Conservation (phyloP, 2,888 invertebrate species). For the Perizoma flavofasciatum region DNA sequence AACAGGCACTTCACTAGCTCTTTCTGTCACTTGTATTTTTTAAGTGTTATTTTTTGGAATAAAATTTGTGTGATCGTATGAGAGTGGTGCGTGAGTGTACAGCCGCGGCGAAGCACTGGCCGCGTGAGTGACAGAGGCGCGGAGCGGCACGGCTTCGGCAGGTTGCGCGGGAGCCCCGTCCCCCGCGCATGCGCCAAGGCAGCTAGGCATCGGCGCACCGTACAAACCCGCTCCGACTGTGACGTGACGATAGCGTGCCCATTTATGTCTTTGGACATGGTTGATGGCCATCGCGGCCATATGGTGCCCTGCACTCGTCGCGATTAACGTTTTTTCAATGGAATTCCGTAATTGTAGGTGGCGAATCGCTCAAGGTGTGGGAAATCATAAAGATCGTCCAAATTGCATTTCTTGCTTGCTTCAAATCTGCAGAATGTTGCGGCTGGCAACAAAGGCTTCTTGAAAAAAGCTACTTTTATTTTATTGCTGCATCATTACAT, state of each 20-base stretch:
- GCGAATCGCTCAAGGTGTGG: slow-evolving; percentile 62
- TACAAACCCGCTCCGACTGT: slow-evolving; percentile 73
- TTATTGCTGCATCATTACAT: slow-evolving; percentile 30
- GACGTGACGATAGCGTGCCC: slow-evolving; percentile 82
- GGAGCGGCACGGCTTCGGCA: slow-evolving; percentile 42
- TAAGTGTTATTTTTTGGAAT: slow-evolving; percentile 43
- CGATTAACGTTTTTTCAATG: slow-evolving; percentile 66
- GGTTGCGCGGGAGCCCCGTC: slow-evolving; percentile 68
- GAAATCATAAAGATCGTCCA: slow-evolving; percentile 44
- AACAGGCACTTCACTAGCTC: slow-evolving; percentile 58
- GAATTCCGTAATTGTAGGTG: slow-evolving; percentile 61
- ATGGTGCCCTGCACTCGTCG: slow-evolving; percentile 68
- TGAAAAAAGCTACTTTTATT: slow-evolving; percentile 19
- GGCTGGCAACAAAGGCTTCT: slow-evolving; percentile 23
- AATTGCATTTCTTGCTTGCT: slow-evolving; percentile 23
- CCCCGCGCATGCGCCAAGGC: slow-evolving; percentile 48
- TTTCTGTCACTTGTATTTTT: slow-evolving; percentile 54
- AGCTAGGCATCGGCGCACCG: slow-evolving; percentile 54
- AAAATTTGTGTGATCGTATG: slow-evolving; percentile 40
- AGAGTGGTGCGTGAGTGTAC: slow-evolving; percentile 41
- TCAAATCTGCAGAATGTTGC: slow-evolving; percentile 27
- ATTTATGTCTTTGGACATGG: slow-evolving; percentile 82
- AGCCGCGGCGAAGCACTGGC: slow-evolving; percentile 65
- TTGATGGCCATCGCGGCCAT: slow-evolving; percentile 76
- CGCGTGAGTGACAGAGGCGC: slow-evolving; percentile 64